phyloP scores from a whole-genome alignment of 1,140 invertebrate genomes.

The Papilio machaon region DNA sequence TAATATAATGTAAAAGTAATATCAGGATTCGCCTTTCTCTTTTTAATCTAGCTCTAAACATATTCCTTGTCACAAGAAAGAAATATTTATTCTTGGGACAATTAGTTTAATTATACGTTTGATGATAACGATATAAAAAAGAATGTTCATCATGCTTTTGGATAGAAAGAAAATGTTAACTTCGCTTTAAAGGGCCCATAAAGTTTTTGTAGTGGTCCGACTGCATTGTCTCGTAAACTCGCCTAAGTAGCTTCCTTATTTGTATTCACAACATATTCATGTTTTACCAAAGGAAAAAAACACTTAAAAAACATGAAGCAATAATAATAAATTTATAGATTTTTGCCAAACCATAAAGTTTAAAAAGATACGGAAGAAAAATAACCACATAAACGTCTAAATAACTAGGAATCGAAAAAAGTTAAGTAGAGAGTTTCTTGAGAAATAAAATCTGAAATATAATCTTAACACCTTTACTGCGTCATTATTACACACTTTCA shows the following conservation, averaged over 20 bases:
- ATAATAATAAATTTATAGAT: conserved; percentile 35
- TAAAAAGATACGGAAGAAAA: neutral
- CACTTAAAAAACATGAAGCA: conserved; percentile 17
- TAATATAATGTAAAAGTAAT: too few species aligned
- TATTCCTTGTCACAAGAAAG: too few species aligned
- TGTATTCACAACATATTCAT: conserved; percentile 14
- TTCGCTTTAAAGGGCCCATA: neutral
- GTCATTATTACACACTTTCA: neutral
- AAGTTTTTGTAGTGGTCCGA: conserved; percentile 20
- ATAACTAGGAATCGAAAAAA: neutral
- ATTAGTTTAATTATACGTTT: too few species aligned
- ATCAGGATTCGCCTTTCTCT: too few species aligned
- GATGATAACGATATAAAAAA: too few species aligned
- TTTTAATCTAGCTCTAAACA: too few species aligned
- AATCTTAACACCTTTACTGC: neutral
- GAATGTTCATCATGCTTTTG: neutral
- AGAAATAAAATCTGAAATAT: neutral
- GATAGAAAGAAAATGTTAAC: neutral
- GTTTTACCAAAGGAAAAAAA: conserved; percentile 23
- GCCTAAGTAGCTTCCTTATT: conserved; percentile 20
- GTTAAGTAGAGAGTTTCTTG: neutral
- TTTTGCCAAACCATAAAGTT: neutral
- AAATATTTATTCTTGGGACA: too few species aligned
- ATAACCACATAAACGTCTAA: neutral
- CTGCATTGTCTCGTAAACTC: conserved; percentile 23